Evolutionary conservation across 2,797 vertebrate species (phyloP).

Genomic region (Pangasius krempfi): DNA sequence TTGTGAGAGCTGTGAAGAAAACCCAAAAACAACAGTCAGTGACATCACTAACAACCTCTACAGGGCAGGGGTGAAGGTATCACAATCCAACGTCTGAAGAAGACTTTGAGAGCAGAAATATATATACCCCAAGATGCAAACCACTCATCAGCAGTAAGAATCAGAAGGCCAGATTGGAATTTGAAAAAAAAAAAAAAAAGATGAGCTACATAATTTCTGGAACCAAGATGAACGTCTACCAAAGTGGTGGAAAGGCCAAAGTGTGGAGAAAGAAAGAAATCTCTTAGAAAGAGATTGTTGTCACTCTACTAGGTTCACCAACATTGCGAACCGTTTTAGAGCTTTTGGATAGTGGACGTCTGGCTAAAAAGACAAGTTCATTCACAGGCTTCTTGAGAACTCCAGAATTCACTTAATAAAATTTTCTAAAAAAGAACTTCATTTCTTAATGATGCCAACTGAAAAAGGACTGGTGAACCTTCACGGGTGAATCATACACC

Average conservation of each 20-base stretch:
- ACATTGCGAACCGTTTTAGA: neutral
- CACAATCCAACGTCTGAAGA: neutral
- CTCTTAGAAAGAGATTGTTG: neutral
- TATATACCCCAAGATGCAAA: neutral
- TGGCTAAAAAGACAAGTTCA: neutral
- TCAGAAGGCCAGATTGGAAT: neutral
- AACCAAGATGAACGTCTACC: too few species aligned
- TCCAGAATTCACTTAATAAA: neutral
- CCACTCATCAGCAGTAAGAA: neutral
- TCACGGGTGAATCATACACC: neutral
- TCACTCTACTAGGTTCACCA: neutral
- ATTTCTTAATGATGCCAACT: neutral
- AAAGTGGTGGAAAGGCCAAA: too few species aligned
- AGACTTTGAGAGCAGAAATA: neutral
- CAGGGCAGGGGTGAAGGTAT: neutral
- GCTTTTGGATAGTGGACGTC: neutral
- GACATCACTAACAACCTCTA: neutral
- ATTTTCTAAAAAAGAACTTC: neutral
- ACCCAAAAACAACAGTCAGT: neutral
- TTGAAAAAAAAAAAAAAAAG: neutral
- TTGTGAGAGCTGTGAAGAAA: neutral
- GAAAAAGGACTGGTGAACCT: neutral
- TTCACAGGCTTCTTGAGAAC: neutral
- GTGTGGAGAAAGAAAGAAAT: neutral
- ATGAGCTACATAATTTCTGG: too few species aligned